phyloP scores from a whole-genome alignment of 2,113 vertebrate genomes.

The Gymnarchus niloticus region DNA sequence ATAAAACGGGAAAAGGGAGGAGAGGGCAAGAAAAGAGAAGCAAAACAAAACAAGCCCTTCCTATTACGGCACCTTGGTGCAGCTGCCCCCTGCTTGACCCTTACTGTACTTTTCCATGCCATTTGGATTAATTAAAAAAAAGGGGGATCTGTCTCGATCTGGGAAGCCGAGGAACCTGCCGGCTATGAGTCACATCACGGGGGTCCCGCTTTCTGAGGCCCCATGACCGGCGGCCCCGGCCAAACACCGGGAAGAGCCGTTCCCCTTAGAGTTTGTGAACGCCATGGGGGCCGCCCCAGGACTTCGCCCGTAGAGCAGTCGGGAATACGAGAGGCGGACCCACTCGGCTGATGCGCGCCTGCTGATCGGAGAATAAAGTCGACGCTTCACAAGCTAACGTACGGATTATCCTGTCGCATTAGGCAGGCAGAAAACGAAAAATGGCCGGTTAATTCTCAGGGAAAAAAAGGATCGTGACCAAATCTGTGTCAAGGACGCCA shows the following conservation, averaged over 20 bases:
- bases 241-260: background rate
- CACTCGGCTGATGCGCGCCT: background rate
- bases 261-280: no score
- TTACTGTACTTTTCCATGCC: slow-evolving; percentile 53
- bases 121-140: slow-evolving; percentile 27
- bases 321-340: background rate
- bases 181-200: background rate
- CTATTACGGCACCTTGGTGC: background rate
- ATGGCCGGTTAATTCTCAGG: background rate
- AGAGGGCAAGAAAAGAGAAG: slow-evolving; percentile 73
- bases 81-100: slow-evolving; percentile 20
- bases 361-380: background rate
- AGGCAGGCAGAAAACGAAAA: background rate
- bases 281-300: background rate
- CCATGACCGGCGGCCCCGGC: no score
- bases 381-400: background rate
- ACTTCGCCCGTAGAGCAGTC: background rate
- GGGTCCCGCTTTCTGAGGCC: no score
- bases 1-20: slow-evolving; percentile 78
- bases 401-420: background rate
- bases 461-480: background rate
- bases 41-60: slow-evolving; percentile 79
- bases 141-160: background rate
- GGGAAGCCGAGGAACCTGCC: background rate
- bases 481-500: background rate